Conservation (phyloP, 2,113 vertebrate species). For the Rhizomys pruinosus region DNA sequence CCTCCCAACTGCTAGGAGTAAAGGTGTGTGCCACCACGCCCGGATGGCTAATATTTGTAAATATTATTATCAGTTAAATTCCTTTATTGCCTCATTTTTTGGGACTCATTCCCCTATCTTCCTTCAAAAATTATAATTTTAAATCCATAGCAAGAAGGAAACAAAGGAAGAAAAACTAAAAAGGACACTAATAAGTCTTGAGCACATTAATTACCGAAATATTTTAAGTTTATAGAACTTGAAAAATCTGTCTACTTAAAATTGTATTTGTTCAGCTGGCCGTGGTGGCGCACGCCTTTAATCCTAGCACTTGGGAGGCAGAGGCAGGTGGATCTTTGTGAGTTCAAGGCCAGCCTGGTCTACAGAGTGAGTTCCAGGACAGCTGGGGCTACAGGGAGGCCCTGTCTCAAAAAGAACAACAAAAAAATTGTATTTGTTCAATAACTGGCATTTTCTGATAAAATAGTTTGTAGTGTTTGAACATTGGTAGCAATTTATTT, state of each 20-base stretch:
- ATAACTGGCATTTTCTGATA: constrained; percentile 10
- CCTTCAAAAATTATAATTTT: background rate
- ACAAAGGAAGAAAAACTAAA: background rate
- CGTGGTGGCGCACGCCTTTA: too few relatives aligned
- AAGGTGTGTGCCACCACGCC: too few relatives aligned
- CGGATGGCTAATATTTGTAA: background rate
- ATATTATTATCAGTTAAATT: background rate
- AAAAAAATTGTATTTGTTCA: background rate
- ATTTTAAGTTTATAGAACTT: background rate
- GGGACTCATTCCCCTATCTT: background rate
- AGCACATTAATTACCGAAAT: background rate
- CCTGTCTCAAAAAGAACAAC: too few relatives aligned
- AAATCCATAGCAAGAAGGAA: background rate
- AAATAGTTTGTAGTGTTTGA: background rate
- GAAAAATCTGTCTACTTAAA: background rate
- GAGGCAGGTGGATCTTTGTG: too few relatives aligned
- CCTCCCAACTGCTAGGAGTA: too few relatives aligned
- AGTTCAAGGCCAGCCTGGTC: too few relatives aligned
- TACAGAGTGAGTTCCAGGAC: too few relatives aligned
- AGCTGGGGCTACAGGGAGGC: too few relatives aligned
- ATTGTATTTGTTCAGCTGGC: background rate
- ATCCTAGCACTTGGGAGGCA: too few relatives aligned
- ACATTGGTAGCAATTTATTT: background rate
- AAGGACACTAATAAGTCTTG: background rate
- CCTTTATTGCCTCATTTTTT: background rate